These are phyloP conservation scores for Tanypteryx hageni DNA, from an alignment of 2,888 invertebrate species.

Conservation along the genomic window DNA sequence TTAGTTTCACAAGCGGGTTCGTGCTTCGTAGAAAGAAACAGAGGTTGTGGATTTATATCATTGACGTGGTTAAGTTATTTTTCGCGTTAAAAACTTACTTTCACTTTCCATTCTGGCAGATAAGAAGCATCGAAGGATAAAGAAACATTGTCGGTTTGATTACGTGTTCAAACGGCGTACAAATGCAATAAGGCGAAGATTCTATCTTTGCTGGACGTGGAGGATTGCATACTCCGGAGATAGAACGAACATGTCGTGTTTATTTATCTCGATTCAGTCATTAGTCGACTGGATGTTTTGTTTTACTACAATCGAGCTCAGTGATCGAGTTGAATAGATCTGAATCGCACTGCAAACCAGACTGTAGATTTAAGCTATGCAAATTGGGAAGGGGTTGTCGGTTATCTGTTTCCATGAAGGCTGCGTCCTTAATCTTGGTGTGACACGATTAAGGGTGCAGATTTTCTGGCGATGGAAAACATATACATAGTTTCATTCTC, in stretches of 20 bases:
- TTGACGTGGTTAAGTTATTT: background rate
- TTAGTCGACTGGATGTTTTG: too few species aligned
- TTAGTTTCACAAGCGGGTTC: background rate
- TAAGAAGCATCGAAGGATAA: background rate
- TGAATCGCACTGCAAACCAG: too few species aligned
- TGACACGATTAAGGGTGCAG: too few species aligned
- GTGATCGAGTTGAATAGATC: too few species aligned
- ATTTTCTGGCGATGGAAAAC: too few species aligned
- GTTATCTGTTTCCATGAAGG: too few species aligned
- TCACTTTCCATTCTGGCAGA: background rate
- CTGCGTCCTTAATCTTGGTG: too few species aligned
- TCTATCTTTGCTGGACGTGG: background rate
- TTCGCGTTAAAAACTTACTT: background rate
- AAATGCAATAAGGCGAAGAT: background rate
- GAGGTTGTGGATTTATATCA: background rate
- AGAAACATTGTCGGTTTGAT: slow-evolving; percentile 11
- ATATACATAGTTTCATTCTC: too few species aligned
- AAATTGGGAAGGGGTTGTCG: too few species aligned
- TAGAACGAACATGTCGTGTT: background rate
- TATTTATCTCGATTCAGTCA: background rate
- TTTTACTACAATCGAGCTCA: too few species aligned
- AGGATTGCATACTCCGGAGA: too few species aligned
- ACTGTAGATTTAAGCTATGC: too few species aligned
- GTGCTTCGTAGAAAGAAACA: background rate
- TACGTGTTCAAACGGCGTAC: background rate